Evolutionary conservation across 2,888 invertebrate species (phyloP).

Genomic region (Camptogramma bilineatum): DNA sequence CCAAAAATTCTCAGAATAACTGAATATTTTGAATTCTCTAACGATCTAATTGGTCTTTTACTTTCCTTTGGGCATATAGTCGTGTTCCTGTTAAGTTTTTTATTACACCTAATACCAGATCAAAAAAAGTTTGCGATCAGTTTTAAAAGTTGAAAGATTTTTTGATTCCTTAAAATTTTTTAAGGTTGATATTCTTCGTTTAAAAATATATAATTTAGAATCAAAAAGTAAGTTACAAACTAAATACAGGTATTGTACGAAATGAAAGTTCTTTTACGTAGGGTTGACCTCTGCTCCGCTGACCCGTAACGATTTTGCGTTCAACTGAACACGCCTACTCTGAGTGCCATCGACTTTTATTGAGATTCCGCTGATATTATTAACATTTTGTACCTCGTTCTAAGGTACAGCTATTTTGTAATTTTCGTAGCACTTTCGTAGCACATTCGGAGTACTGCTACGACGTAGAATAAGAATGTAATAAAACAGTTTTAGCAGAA

Average conservation of each 20-base stretch:
- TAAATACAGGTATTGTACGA: constrained; percentile 8
- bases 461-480: neutral
- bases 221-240: neutral
- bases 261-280: constrained; percentile 28
- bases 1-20: no score
- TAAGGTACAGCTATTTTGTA: constrained; percentile 19
- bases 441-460: constrained; percentile 9
- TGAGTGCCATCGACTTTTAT: constrained; percentile 30
- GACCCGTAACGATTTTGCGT: constrained; percentile 45
- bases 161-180: no score
- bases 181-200: no score
- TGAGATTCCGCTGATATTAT: constrained; percentile 22
- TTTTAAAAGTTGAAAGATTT: no score
- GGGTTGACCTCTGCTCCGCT: constrained; percentile 41
- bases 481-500: neutral
- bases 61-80: no score
- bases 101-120: no score
- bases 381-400: constrained; percentile 20
- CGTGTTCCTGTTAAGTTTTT: no score
- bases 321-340: constrained; percentile 37
- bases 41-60: no score
- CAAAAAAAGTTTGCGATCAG: no score
- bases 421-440: constrained; percentile 18
- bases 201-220: no score
- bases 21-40: no score